Evolutionary conservation across 1,140 invertebrate genomes (phyloP), one percentile per base, ranked within the genome.

Genomic region (Musca vetustissima): DNA sequence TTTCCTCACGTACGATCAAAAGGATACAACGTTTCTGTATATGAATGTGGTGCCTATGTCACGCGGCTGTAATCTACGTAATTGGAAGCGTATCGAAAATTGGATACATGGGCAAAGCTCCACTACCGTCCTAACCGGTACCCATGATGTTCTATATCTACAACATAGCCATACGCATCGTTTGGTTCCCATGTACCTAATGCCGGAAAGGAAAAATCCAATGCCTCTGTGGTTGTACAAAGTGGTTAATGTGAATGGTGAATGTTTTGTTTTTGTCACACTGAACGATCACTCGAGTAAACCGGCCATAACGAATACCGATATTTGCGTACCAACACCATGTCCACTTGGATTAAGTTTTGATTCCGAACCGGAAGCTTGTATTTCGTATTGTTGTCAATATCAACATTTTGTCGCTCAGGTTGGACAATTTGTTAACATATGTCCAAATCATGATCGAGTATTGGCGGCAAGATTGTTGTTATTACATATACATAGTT

Each of bases 71-170:
- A 61, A 61, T 21, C 28, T 17, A 24, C 17, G 28, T 8, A 61
- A 61, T 13, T 61, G 57, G 57, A 61, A 21, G 14, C 57, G 57
- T 13, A 61, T 61, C 2, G 57, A 61, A 43, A 61, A 61, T 21
- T 61, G 57, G 57, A 19, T 61, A 14, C 57, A 61, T 19, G 11
- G 15, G 17, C 9, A 61, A 15, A 61, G 0, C 32, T 36, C 19
- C 11, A n/a, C 57, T 13, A 19, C 32, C 9, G 28, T 61, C 22
- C 15, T 61, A 11, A 61, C 57, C 9, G 57, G 57, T 13, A 19
- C 28, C 1, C 21, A 25, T 61, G 57, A 19, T 21, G 17, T 61
- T 1, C 17, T 61, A 19, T 36, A 11, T 19, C 19, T 61, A 13
- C 28, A 43, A 61, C 7, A 43, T 21, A 36, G 15, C 28, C 19